Evolutionary conservation across 2,113 vertebrate species (phyloP).

Genomic region (Meles meles): DNA sequence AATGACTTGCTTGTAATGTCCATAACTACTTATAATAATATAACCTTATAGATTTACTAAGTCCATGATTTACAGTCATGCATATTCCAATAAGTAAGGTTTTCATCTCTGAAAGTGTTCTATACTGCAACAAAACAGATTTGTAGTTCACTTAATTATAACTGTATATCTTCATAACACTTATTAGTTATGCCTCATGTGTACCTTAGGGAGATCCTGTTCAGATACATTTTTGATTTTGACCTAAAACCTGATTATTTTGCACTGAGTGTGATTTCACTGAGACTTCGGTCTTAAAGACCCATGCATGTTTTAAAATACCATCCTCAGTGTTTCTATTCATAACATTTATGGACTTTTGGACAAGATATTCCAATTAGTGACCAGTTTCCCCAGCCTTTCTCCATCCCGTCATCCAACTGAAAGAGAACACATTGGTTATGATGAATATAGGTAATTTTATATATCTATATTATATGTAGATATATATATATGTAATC

Average conservation of each 20-base stretch:
- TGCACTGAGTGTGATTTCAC: constrained; percentile 37
- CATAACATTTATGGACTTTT: neutral
- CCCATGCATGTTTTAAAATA: neutral
- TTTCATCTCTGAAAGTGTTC: constrained; percentile 65
- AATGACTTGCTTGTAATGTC: constrained; percentile 51
- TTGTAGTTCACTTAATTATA: constrained; percentile 59
- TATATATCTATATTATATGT: neutral
- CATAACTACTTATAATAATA: constrained; percentile 54
- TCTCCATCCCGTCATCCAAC: neutral
- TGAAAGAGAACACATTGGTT: neutral
- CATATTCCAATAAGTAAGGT: constrained; percentile 53
- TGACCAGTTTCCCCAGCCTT: neutral
- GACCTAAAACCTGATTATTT: constrained; percentile 21
- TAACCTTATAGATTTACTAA: constrained; percentile 35
- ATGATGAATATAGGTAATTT: neutral
- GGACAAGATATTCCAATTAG: neutral
- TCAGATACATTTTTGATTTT: constrained; percentile 6
- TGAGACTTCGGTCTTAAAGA: neutral
- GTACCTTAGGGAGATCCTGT: constrained; percentile 9
- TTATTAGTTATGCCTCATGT: constrained; percentile 13
- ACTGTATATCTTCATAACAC: constrained; percentile 41
- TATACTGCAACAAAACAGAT: constrained; percentile 37
- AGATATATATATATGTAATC: neutral
- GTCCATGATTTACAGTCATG: constrained; percentile 51
- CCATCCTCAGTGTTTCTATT: neutral